A percentile compares a stretch with the other conserved stretches of the same genome.
These are phyloP conservation scores for Ophiodon elongatus DNA, from an alignment of 2,113 vertebrate species.

Conservation along the genomic window DNA sequence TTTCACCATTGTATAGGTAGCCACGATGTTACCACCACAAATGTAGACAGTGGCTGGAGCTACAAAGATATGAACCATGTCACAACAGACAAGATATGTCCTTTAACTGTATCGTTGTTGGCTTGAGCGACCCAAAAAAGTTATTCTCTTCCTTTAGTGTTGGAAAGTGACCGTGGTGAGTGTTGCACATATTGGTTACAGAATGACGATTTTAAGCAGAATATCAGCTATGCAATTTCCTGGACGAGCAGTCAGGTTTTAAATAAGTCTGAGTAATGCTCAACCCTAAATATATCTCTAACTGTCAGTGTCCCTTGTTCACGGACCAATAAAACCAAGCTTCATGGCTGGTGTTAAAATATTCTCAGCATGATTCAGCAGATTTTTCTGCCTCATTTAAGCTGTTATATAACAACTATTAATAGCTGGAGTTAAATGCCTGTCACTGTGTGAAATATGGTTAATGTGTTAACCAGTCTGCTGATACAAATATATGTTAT, in stretches of 20 bases:
- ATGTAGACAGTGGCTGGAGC: not conserved
- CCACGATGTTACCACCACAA: not conserved
- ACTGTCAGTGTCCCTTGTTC: not conserved
- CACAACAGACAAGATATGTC: not conserved
- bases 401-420: not conserved
- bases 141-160: not conserved
- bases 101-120: not conserved
- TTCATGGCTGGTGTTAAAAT: not conserved
- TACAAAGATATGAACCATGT: not conserved
- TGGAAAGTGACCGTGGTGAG: not conserved
- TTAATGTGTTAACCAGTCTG: not conserved
- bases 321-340: conserved; percentile 6
- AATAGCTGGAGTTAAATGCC: conserved; percentile 5
- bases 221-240: not conserved
- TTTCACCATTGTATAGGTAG: not conserved
- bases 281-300: not conserved
- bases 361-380: conserved; percentile 23
- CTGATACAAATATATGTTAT: not conserved
- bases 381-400: conserved; percentile 32
- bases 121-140: not conserved
- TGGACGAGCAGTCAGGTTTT: not conserved
- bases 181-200: not conserved
- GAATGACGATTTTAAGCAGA: not conserved
- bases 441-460: not conserved
- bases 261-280: conserved; percentile 2